A percentile compares a stretch with the other conserved stretches of the same genome.
Conservation (phyloP, 2,113 vertebrate species). For the Synodontis membranacea region DNA sequence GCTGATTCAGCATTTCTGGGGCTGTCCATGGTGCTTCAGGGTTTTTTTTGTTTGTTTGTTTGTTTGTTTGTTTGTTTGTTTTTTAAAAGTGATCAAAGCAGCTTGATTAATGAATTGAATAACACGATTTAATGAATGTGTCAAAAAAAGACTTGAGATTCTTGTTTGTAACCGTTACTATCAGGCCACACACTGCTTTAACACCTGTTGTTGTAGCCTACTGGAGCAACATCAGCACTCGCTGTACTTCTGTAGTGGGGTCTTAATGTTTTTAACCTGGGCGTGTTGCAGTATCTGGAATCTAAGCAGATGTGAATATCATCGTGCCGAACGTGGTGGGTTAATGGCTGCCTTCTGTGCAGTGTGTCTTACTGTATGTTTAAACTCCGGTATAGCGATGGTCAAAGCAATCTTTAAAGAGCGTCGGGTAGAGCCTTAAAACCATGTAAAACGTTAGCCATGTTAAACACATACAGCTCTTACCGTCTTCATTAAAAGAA, state of each 20-base stretch:
- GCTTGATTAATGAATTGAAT: not conserved
- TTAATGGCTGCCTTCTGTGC: not conserved
- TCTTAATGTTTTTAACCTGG: not conserved
- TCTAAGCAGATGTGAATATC: not conserved
- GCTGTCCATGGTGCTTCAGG: not conserved
- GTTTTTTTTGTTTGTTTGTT: too few species aligned
- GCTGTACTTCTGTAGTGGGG: not conserved
- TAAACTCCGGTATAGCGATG: too few species aligned
- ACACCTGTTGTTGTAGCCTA: not conserved
- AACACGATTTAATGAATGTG: not conserved
- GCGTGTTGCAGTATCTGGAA: not conserved
- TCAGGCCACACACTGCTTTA: constrained; percentile 8
- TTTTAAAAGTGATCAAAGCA: not conserved
- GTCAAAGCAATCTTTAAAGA: too few species aligned
- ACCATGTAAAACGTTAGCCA: too few species aligned
- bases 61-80: too few species aligned
- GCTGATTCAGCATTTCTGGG: not conserved
- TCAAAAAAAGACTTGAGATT: not conserved
- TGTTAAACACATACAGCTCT: too few species aligned
- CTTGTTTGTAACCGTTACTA: not conserved
- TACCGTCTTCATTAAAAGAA: too few species aligned
- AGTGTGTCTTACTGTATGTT: not conserved
- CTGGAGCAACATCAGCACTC: not conserved
- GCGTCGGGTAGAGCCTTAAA: too few species aligned
- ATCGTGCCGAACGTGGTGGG: not conserved